Base-by-base conservation (phyloP, 2,888 invertebrate species). In the Noctua fimbriata region DNA sequence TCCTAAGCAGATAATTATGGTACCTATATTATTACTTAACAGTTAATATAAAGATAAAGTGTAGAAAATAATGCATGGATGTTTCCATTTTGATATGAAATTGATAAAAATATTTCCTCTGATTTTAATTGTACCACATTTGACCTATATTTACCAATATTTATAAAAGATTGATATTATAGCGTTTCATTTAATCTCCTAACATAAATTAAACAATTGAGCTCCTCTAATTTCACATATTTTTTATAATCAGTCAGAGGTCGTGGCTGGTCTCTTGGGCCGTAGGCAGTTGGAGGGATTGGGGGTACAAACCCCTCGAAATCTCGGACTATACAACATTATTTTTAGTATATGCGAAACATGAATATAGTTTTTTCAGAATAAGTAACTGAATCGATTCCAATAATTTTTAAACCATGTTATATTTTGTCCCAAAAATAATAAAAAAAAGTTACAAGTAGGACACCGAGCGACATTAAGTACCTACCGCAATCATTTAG, bases 121-220 rank as follows among this genome's bases (percentile, higher is more conserved):
- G 94, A 96, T 96, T 97, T 96, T 95, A 96, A 96, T 95, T 96
- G 96, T 96, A 96, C 95, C 94, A 95, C 96, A 96, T 96, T 96
- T 96, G 96, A 96, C 95, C 94, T 96, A 96, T 96, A 96, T 95
- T 95, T 96, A 96, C 95, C 96, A 96, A 96, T 96, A 97, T 97
- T 96, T 97, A 96, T 96, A 96, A 96, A 96, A 95, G 93, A 97
- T 96, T 96, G 95, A 95, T 95, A 95, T 88, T 91, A 83, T 83
- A 85, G 93, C 87, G 95, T 96, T 96, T 96, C 90, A 95, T 95
- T 96, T 92, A 79, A 76, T 74, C 60, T 71, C 83, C 86, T 44
- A n/a, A 66, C 1, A 16, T 60, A 24, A 63, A 36, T 36, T 18
- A 0, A 36, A 47, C 24, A 71, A 16, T 41, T 32, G 7, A 41